Conservation (phyloP, 2,797 vertebrate species). For the Sorex maritimensis region DNA sequence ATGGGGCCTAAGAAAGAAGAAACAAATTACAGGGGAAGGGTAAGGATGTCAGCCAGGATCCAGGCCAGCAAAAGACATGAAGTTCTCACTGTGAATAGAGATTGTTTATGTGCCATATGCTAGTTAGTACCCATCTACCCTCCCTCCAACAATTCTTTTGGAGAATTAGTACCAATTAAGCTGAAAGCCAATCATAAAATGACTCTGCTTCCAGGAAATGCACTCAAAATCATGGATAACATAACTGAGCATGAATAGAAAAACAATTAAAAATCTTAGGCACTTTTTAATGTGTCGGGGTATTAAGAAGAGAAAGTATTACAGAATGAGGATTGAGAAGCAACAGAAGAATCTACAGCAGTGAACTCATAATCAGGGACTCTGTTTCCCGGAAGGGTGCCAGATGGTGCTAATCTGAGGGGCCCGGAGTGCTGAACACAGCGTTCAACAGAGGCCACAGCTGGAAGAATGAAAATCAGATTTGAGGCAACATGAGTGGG, state of each 20-base stretch:
- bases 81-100: neutral
- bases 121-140: neutral
- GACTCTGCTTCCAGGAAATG: neutral
- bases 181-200: slow-evolving; percentile 44
- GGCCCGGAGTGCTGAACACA: neutral
- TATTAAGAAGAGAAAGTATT: slow-evolving; percentile 21
- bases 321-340: slow-evolving; percentile 16
- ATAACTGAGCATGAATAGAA: neutral
- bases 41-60: neutral
- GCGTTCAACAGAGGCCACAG: neutral
- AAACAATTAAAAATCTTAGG: neutral
- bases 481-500: neutral
- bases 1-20: neutral
- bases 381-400: too few species aligned
- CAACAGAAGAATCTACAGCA: neutral
- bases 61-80: neutral
- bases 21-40: neutral
- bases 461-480: neutral
- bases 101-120: neutral
- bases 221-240: neutral
- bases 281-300: neutral
- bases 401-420: neutral
- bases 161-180: neutral
- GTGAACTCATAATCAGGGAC: neutral
- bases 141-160: slow-evolving; percentile 2